Percentiles rank a stretch among this genome's conserved stretches.
These are phyloP conservation scores for Esperia sulphurella DNA, from an alignment of 2,888 invertebrate species.

Conservation along the genomic window DNA sequence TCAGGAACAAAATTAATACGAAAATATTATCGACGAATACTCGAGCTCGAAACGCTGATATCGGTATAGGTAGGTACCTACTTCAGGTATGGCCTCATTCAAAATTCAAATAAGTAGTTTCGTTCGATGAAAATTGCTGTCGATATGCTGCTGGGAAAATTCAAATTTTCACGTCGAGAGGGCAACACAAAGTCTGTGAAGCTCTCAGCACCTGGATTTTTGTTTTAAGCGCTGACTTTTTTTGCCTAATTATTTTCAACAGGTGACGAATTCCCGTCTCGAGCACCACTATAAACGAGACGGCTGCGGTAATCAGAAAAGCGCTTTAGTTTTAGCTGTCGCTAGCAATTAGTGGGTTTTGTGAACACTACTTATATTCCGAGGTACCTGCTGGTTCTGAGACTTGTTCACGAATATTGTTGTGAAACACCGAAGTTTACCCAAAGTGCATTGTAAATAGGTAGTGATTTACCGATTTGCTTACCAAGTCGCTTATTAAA, in stretches of 20 bases:
- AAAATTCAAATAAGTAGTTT: too few relatives aligned
- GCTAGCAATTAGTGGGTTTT: constrained; percentile 67
- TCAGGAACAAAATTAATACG: too few relatives aligned
- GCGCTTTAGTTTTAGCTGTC: constrained; percentile 60
- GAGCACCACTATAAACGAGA: constrained; percentile 62
- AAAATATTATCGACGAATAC: too few relatives aligned
- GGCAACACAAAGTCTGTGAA: constrained; percentile 60
- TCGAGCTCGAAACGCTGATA: too few relatives aligned
- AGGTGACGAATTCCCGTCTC: constrained; percentile 77
- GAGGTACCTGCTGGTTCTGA: too few relatives aligned
- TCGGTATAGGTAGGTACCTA: background rate
- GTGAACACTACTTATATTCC: background rate
- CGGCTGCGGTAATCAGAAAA: constrained; percentile 56
- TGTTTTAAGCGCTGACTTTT: constrained; percentile 71
- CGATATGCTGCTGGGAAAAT: constrained; percentile 45
- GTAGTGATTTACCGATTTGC: too few relatives aligned
- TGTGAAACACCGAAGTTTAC: too few relatives aligned
- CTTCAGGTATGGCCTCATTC: constrained; percentile 24
- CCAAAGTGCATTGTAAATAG: too few relatives aligned
- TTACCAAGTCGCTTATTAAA: too few relatives aligned
- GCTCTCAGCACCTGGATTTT: constrained; percentile 66
- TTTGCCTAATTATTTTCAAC: constrained; percentile 80
- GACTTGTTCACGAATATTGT: too few relatives aligned
- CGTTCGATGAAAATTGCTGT: constrained; percentile 45
- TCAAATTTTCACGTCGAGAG: constrained; percentile 49